Evolutionary conservation across 1,140 invertebrate genomes (phyloP).

Genomic region (Aphaenogaster rudis): DNA sequence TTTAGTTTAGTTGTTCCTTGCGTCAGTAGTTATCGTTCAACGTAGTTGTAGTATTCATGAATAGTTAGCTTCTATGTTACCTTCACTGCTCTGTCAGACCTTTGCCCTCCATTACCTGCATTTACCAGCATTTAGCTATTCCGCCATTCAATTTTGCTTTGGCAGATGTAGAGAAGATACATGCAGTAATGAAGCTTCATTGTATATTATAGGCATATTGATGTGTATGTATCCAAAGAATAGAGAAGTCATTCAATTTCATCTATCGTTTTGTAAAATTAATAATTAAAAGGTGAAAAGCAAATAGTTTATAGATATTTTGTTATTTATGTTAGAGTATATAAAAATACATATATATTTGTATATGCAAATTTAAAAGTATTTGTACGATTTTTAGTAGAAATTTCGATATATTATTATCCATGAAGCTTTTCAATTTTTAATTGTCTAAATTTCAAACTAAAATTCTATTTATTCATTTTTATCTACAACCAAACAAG

Average conservation of each 20-base stretch:
- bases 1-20: conserved; percentile 21
- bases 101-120: conserved; percentile 23
- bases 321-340: background rate
- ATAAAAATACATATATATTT: background rate
- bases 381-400: background rate
- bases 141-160: background rate
- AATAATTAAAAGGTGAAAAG: too few species aligned
- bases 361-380: background rate
- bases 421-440: background rate
- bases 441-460: background rate
- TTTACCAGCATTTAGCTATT: conserved; percentile 6
- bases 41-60: conserved; percentile 31
- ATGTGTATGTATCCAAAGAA: background rate
- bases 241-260: background rate
- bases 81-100: background rate
- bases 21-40: conserved; percentile 3
- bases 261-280: background rate
- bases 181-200: background rate
- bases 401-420: background rate
- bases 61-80: conserved; percentile 25
- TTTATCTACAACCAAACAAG: background rate
- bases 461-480: background rate
- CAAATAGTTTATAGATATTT: background rate
- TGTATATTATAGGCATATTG: background rate
- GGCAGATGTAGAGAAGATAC: background rate